Evolutionary conservation across 2,888 invertebrate species (phyloP), one percentile per base, ranked within the genome.

Genomic region (Aleiodes alternator): DNA sequence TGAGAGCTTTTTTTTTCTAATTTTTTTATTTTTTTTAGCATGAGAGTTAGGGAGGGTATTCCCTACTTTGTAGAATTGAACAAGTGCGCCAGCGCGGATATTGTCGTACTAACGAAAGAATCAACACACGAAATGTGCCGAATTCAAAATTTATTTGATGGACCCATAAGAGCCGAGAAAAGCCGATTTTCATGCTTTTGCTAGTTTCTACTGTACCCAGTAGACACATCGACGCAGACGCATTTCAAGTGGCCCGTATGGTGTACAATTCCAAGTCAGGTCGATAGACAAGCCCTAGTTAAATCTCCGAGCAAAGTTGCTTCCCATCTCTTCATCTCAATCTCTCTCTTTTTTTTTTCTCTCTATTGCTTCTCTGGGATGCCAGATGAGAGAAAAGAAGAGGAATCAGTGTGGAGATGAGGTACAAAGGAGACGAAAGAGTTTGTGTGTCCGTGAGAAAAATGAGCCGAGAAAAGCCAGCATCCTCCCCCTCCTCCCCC

Each of bases 201-300:
- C 23, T 23, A 23, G 23, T 23, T 23, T 23, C 2, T 23, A 1
- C 23, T 23, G 23, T 23, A 23, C 23, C 71, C 76, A 72, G 77
- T 79, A 79, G 79, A 85, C 83, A 85, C 83, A 85, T 86, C 85
- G 85, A 87, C 84, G 84, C 86, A 84, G 85, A 85, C 85, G 85
- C 85, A 84, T n/a, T 31, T 59, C 53, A 53, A 53, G 53, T 29
- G 29, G 31, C 57, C 57, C 12, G 29, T 31, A 57, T 31, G 23
- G 23, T 23, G 38, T 31, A 61, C n/a, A 14, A 38, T 38, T 48
- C 16, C 16, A 84, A 85, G 83, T 83, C 85, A 86, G 89, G 89
- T 89, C 90, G 89, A 89, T 89, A 87, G 85, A 83, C 84, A 82
- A 86, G 86, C 87, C 86, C 87, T 85, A 87, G 87, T 87, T 87